Evolutionary conservation across 2,797 vertebrate genomes (phyloP), one percentile per base, ranked within the genome.

Genomic region (Falco naumanni): DNA sequence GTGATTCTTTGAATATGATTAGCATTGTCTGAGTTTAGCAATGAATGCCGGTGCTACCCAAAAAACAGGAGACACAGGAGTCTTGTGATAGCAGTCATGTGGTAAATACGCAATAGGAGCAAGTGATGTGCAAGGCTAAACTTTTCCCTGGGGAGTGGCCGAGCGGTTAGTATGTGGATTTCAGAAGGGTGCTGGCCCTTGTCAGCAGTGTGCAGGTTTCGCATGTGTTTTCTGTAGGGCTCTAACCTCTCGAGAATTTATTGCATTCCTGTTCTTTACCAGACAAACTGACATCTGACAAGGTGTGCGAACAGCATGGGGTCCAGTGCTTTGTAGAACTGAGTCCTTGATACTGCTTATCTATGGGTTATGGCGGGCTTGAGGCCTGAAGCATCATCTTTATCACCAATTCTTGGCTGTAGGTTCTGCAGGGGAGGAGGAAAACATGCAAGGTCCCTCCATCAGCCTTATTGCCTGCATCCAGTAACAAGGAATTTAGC

Each of bases 1-100:
- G 91, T 87, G 95, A 96, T 93, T 96, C 96, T 95, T 96, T 94
- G 97, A 96, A 93, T 83, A 86, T 77, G 91, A 75, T 94, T 93
- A 87, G 59, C 13, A 25, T 81, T 94, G 82, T 85, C 92, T 90
- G 51, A 57, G 87, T 93, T 92, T 64, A 81, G 57, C 60, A 63
- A 50, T 1, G 9, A 77, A 77, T 87, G 81, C 83, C 22, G n/a
- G n/a, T 28, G 53, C 16, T 70, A 1, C 54, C 16, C 2, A 3
- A 90, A 90, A 90, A 66, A 80, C 18, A 20, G 88, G 88, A 88
- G 63, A 72, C 17, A 11, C 31, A 5, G 31, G 81, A 90, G 11
- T 78, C 54, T 21, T 83, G 33, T 8, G 1, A 47, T 48, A 94
- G 64, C 56, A 53, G 18, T 33, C 0, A 1, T 9, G 5, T 7